A percentile compares a stretch with the other conserved stretches of the same genome.
These are phyloP conservation scores for Barypeithes pellucidus DNA, from an alignment of 2,888 invertebrate species.

Conservation along the genomic window DNA sequence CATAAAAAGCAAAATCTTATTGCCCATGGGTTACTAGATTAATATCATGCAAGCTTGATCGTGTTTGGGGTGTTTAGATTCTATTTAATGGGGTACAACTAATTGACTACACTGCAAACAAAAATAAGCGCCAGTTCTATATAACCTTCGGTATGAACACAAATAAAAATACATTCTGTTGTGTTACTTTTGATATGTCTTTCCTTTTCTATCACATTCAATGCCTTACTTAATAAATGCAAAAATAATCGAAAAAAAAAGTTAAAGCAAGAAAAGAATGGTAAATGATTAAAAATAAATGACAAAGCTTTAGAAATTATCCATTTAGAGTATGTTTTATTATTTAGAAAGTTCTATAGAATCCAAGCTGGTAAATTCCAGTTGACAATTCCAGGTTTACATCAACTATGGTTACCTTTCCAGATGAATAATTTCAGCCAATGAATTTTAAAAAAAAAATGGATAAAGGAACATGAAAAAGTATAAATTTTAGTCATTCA, in stretches of 20 bases:
- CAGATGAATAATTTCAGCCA: not conserved
- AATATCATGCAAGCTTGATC: not conserved
- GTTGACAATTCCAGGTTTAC: too few species aligned
- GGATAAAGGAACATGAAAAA: not conserved
- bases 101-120: slow-evolving; percentile 39
- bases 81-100: slow-evolving; percentile 51
- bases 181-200: slow-evolving; percentile 54
- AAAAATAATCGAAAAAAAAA: slow-evolving; percentile 56
- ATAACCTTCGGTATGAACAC: slow-evolving; percentile 65
- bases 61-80: slow-evolving; percentile 36
- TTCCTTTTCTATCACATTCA: slow-evolving; percentile 63
- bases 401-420: too few species aligned
- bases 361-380: too few species aligned
- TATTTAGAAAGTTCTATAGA: too few species aligned
- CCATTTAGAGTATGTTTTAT: slow-evolving; percentile 14
- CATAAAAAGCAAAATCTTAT: too few species aligned
- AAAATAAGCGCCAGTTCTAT: slow-evolving; percentile 68
- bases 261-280: slow-evolving; percentile 35
- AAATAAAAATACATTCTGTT: slow-evolving; percentile 54
- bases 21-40: too few species aligned
- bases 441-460: slow-evolving; percentile 2
- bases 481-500: slow-evolving; percentile 49
- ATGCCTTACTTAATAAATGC: slow-evolving; percentile 59
- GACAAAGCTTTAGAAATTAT: slow-evolving; percentile 32
- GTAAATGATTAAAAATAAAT: slow-evolving; percentile 25